These are phyloP conservation scores for Eublepharis macularius DNA, from an alignment of 2,113 vertebrate genomes.

Conservation along the genomic window DNA sequence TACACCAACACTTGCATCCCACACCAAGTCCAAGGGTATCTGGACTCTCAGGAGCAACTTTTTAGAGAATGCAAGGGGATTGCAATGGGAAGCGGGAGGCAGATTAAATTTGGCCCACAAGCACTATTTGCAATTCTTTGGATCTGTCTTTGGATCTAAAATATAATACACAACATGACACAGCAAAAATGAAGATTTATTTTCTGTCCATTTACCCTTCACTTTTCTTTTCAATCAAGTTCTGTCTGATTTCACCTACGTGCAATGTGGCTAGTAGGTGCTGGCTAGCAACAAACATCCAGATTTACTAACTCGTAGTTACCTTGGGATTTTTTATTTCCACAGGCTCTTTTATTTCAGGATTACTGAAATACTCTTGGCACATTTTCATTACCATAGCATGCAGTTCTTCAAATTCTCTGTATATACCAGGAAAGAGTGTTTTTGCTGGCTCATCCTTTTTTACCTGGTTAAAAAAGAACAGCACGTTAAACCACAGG, in stretches of 20 bases:
- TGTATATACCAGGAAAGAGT: slow-evolving; percentile 88
- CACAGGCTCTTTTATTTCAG: slow-evolving; percentile 74
- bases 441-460: slow-evolving; percentile 73
- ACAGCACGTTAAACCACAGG: not conserved
- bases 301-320: slow-evolving; percentile 30
- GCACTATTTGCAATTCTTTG: too few species aligned
- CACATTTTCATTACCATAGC: slow-evolving; percentile 85
- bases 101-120: too few species aligned
- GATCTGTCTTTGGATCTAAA: too few species aligned
- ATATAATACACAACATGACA: too few species aligned
- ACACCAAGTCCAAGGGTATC: too few species aligned
- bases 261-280: not conserved
- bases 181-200: not conserved
- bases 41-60: too few species aligned
- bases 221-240: not conserved
- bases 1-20: too few species aligned
- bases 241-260: not conserved
- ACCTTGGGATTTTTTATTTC: slow-evolving; percentile 87
- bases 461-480: slow-evolving; percentile 79
- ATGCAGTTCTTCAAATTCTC: slow-evolving; percentile 92
- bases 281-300: not conserved
- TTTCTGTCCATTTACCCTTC: not conserved
- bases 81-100: too few species aligned
- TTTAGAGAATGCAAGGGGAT: too few species aligned
- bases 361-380: slow-evolving; percentile 82